Evolutionary conservation across 2,113 vertebrate species (phyloP), one percentile per base, ranked within the genome.

Genomic region (Tenebrosternarchus preto): DNA sequence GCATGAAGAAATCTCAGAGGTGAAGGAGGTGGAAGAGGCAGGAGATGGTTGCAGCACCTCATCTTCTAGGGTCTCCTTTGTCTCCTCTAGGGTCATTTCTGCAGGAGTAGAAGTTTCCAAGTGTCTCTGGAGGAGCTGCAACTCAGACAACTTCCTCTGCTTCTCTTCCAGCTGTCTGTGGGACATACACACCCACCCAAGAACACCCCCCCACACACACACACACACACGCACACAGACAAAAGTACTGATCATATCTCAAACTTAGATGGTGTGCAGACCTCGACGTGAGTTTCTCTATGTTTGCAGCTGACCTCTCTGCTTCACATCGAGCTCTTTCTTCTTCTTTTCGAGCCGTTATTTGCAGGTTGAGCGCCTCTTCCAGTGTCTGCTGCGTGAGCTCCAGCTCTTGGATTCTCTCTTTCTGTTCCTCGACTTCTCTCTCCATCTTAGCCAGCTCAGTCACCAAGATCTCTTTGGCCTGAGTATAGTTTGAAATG

Each of bases 401-500:
- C 85, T 94, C 93, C 85, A 94, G 61, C 78, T 93, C 93, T 29
- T 80, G 80, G 72, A 94, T 93, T 75, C 88, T 92, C 72, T 60
- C 89, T 60, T 90, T 91, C 80, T 94, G 92, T 31, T 87, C 87
- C 84, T 91, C 84, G 0, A 92, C 84, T 73, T 91, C 90, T 74
- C 57, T 89, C 67, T 91, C 88, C 86, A 91, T 93, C 86, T 90
- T 87, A 73, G 89, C 86, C 88, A 94, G 88, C 77, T 91, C 87
- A 1, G 88, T 85, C 67, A 86, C 80, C 90, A 94, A 87, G 83
- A 73, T 89, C 77, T 92, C 90, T 70, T 89, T 90, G 79, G 89
- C 73, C 93, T 94, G 67, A 11, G 63, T 3, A 83, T 66, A 50
- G 43, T 50, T 50, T 50, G 43, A 9, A 50, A 50, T 50, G 43